Conservation (phyloP, 1,140 invertebrate species). For the Ptiloglossa arizonensis region DNA sequence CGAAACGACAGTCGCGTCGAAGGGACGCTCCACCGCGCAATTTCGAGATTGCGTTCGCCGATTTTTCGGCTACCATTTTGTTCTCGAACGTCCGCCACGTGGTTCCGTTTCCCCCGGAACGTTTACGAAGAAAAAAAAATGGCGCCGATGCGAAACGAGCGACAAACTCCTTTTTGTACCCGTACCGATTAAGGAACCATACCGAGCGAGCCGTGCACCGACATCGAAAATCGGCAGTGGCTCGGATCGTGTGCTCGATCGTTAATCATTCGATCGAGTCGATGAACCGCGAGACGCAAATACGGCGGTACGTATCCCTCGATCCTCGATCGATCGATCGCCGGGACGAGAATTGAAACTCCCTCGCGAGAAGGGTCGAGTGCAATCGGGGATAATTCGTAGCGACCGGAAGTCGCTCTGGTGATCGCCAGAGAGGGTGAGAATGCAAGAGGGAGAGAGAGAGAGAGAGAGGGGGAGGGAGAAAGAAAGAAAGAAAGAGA, state of each 20-base stretch:
- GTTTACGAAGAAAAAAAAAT: constrained; percentile 7
- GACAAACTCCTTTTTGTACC: constrained; percentile 48
- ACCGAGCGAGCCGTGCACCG: constrained; percentile 43
- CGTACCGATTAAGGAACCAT: constrained; percentile 46
- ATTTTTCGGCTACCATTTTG: background rate
- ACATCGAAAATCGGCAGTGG: constrained; percentile 29
- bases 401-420: background rate
- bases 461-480: background rate
- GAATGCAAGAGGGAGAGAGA: background rate
- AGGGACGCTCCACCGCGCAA: background rate
- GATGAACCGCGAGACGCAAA: too few relatives aligned
- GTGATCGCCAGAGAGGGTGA: background rate
- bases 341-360: background rate
- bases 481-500: background rate
- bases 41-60: background rate
- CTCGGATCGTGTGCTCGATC: constrained; percentile 46
- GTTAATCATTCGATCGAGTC: constrained; percentile 6
- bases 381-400: constrained; percentile 6
- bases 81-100: background rate
- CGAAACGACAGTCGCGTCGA: too few relatives aligned
- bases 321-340: background rate
- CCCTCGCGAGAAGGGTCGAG: constrained; percentile 6
- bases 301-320: background rate
- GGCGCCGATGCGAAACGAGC: constrained; percentile 29
- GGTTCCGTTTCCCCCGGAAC: constrained; percentile 10